Evolutionary conservation across 1,140 invertebrate genomes (phyloP), one percentile per base, ranked within the genome.

Genomic region (Arion vulgaris): DNA sequence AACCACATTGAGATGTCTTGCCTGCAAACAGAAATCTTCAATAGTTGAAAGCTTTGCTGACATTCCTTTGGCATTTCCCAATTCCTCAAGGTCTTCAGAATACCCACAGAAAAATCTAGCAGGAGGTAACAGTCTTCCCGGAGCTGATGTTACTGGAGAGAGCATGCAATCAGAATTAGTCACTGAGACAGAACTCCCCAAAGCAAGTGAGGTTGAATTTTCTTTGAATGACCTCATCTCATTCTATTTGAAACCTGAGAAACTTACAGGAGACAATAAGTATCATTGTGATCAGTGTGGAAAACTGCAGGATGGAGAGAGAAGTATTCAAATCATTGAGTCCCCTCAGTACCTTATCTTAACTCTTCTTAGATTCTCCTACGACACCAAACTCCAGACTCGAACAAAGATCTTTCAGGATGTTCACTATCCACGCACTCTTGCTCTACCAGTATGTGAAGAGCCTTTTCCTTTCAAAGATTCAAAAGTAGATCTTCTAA

Each of bases 301-400:
- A 17, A 94, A 93, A 23, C 92, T 96, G 0, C 95, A 95, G 41
- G 96, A 97, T 87, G 96, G 95, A 0, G 95, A 95, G 86, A 94
- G 96, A 32, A 94, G 94, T 4, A 95, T 96, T 0, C 93, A 94
- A 41, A 94, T 97, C 26, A 93, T 95, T 0, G 94, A 95, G 51
- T 93, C 95, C 0, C 96, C 96, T 0, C 94, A 94, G 17, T 95
- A 96, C 91, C 93, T 97, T 2, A 95, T 97, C 79, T 90, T 97
- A 0, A 96, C 96, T 0, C 90, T 97, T 23, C 95, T 97, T 86
- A 95, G 96, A 84, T 97, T 97, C 88, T 95, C 95, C 87, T 97
- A 95, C 91, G 95, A 95, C 86, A 94, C 94, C 19, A 95, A 95
- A 79, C 94, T 94, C 66, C 94, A 95, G 85, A 92, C 95, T 62